Conservation (phyloP, 1,140 invertebrate genomes). For the Diabrotica undecimpunctata region DNA sequence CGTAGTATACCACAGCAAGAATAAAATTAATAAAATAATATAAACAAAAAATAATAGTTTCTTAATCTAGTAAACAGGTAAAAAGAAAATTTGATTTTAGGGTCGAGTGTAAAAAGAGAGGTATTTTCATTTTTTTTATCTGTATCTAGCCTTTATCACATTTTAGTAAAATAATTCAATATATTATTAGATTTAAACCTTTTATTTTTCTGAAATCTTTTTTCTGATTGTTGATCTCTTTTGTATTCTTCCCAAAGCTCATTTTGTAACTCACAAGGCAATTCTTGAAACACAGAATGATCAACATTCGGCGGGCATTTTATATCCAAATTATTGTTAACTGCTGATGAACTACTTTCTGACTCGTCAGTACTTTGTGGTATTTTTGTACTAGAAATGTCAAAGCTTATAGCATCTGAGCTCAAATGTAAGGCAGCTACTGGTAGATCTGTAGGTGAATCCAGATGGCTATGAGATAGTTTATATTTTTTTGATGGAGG, state of each 20-base stretch:
- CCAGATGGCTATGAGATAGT: slow-evolving; percentile 50
- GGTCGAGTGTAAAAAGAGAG: too few relatives aligned
- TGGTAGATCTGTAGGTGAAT: slow-evolving; percentile 48
- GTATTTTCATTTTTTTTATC: too few relatives aligned
- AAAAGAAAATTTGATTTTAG: too few relatives aligned
- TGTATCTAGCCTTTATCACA: not conserved
- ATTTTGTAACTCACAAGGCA: slow-evolving; percentile 59
- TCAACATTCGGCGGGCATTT: slow-evolving; percentile 57
- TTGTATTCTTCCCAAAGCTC: slow-evolving; percentile 62
- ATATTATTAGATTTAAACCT: slow-evolving; percentile 54
- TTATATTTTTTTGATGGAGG: slow-evolving; percentile 67
- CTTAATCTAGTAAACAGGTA: too few relatives aligned
- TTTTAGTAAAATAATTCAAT: slow-evolving; percentile 61
- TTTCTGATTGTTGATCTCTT: slow-evolving; percentile 21
- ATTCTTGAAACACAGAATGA: slow-evolving; percentile 57
- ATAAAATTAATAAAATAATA: too few relatives aligned
- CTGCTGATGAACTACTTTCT: slow-evolving; percentile 40
- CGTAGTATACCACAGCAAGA: too few relatives aligned
- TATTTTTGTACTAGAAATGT: slow-evolving; percentile 57
- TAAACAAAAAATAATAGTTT: too few relatives aligned
- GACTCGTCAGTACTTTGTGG: slow-evolving; percentile 53
- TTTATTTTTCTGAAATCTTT: slow-evolving; percentile 38
- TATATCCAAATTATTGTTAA: slow-evolving; percentile 36
- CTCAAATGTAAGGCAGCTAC: slow-evolving; percentile 54
- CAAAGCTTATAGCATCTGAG: slow-evolving; percentile 50